Base-by-base conservation (phyloP, 37 sponge, comb jelly and placozoan genomes). In the Oopsacas minuta region DNA sequence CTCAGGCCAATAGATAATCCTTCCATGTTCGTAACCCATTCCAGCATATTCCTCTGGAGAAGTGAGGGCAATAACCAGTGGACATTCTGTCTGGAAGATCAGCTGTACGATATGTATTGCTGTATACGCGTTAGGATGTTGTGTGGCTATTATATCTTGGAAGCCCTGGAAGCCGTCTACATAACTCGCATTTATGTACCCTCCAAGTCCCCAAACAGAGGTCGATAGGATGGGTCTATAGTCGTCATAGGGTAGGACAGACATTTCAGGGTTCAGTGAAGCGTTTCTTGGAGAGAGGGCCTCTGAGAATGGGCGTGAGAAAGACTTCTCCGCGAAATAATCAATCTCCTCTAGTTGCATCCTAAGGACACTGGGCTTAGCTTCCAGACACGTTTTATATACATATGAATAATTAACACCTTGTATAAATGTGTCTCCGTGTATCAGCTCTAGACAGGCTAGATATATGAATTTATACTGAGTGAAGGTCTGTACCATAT, bases 11-110 rank as follows among this genome's bases (percentile, higher is more conserved):
- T 61, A 61, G 7, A 61, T 34, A 34, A 61, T 61, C 32, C 75
- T 25, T 12, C 75, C 75, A n/a, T 61, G 75, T 34, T 61, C 75
- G 75, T 61, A 61, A 5, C 75, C 75, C 75, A 61, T 61, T 34
- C 28, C 17, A 7, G 75, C 20, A n/a, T 61, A 61, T 34, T 61
- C 75, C 17, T 61, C 75, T 3, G 20, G 75, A 34, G 32, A 32
- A 3, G 75, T 34, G 7, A 61, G 22, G 32, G 28, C 75, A 10
- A 61, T 34, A 25, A 61, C 75, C 7, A 61, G 75, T 34, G 75
- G 75, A 61, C 75, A 61, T 34, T 61, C 75, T 34, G 75, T 61
- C 75, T 61, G 75, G 75, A 61, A 61, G 5, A 61, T 61, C 75
- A 61, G 75, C 75, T 61, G 20, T n/a, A 61, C 22, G 5, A 34